Percentiles rank a stretch among this genome's conserved stretches.
phyloP scores from a whole-genome alignment of 2,797 vertebrate species.

The Rhynchotus rufescens region DNA sequence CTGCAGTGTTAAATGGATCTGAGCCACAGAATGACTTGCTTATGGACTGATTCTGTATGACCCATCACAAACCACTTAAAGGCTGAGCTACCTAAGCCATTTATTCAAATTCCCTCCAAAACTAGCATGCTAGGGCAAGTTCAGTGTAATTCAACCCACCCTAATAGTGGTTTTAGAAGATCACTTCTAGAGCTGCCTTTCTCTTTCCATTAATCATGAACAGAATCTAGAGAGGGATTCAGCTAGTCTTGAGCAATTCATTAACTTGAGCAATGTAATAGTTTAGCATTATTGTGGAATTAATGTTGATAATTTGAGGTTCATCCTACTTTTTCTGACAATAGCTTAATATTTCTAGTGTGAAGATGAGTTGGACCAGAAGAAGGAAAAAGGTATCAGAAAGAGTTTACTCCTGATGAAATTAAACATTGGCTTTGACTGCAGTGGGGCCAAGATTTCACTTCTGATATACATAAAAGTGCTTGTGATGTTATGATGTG shows the following conservation, averaged over 20 bases:
- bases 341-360: background rate
- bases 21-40: accelerated
- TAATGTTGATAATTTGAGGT: background rate
- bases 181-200: background rate
- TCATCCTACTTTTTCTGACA: background rate
- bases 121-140: background rate
- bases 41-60: background rate
- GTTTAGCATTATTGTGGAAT: background rate
- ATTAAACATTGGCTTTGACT: background rate
- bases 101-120: background rate
- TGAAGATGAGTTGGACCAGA: background rate
- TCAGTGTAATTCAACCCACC: background rate
- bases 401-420: background rate
- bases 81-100: background rate
- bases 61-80: background rate
- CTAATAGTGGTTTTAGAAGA: background rate
- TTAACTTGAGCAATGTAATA: background rate
- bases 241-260: background rate
- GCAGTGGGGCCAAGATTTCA: background rate
- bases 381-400: background rate
- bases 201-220: background rate
- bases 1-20: background rate
- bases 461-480: background rate
- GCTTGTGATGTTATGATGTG: background rate
- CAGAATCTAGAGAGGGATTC: background rate